Evolutionary conservation across 2,113 vertebrate genomes (phyloP).

Genomic region (Tor tambroides): DNA sequence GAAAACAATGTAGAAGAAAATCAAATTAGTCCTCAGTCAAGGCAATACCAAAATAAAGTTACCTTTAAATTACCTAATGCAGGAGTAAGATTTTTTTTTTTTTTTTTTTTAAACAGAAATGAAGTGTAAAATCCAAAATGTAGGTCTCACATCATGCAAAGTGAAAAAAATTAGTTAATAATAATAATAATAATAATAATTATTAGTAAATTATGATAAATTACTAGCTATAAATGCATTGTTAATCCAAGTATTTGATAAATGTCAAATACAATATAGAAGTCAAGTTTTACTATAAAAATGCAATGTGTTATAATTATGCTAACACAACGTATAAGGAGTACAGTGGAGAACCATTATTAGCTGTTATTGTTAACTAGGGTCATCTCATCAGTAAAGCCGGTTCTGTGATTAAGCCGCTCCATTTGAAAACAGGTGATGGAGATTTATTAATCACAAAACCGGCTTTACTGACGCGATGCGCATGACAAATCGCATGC

Average conservation of each 20-base stretch:
- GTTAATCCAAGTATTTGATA: not conserved
- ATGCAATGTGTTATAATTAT: not conserved
- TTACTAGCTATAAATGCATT: not conserved
- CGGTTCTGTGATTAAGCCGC: too few species aligned
- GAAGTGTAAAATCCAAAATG: not conserved
- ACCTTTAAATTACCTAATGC: not conserved
- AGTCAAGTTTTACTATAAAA: not conserved
- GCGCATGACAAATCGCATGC: too few species aligned
- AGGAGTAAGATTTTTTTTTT: not conserved
- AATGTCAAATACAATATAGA: not conserved
- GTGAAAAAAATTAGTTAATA: not conserved
- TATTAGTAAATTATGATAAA: not conserved
- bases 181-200: not conserved
- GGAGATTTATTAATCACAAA: too few species aligned
- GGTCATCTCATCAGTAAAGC: too few species aligned
- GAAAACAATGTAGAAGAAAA: not conserved
- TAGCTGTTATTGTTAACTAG: not conserved
- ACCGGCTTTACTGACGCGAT: too few species aligned
- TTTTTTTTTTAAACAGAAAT: not conserved
- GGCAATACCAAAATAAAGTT: not conserved
- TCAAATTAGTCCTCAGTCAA: too few species aligned
- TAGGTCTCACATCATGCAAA: not conserved
- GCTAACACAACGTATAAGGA: not conserved
- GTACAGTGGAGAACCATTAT: not conserved
- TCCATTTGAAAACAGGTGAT: too few species aligned